Evolutionary conservation across 2,113 vertebrate species (phyloP).

Genomic region (Theristicus caerulescens): DNA sequence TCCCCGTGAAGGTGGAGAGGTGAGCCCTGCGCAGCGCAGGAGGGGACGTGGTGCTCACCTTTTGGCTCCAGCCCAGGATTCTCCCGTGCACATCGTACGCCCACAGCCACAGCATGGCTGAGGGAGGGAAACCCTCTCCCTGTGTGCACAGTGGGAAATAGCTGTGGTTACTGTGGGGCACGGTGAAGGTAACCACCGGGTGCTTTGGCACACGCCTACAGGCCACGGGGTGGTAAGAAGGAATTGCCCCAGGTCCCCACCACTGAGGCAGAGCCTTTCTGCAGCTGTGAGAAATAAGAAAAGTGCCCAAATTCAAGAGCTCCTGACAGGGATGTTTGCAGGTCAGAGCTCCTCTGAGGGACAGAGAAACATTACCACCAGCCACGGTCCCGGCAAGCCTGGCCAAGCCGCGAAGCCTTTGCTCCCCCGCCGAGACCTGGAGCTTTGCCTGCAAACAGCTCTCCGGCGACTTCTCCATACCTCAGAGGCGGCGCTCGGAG

Average conservation of each 20-base stretch:
- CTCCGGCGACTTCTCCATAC: background rate
- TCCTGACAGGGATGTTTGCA: too few relatives aligned
- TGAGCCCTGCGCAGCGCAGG: background rate
- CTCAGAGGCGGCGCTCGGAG: background rate
- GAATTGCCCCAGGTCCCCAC: background rate
- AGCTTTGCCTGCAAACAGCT: background rate
- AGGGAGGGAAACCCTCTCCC: background rate
- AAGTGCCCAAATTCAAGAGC: background rate
- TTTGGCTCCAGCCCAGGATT: background rate
- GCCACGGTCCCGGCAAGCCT: background rate
- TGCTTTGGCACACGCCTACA: background rate
- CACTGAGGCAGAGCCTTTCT: background rate
- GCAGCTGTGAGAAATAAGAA: background rate
- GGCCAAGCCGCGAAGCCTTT: background rate
- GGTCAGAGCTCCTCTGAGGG: background rate
- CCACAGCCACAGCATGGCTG: background rate
- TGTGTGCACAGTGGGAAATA: background rate
- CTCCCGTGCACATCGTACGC: background rate
- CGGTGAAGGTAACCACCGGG: background rate
- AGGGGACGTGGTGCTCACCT: rapidly evolving
- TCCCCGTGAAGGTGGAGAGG: background rate
- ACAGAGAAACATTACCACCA: background rate
- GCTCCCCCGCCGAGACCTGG: background rate
- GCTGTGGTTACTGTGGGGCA: background rate
- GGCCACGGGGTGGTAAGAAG: background rate